Base-by-base conservation (phyloP, 2,797 vertebrate species). In the Lemur catta region DNA sequence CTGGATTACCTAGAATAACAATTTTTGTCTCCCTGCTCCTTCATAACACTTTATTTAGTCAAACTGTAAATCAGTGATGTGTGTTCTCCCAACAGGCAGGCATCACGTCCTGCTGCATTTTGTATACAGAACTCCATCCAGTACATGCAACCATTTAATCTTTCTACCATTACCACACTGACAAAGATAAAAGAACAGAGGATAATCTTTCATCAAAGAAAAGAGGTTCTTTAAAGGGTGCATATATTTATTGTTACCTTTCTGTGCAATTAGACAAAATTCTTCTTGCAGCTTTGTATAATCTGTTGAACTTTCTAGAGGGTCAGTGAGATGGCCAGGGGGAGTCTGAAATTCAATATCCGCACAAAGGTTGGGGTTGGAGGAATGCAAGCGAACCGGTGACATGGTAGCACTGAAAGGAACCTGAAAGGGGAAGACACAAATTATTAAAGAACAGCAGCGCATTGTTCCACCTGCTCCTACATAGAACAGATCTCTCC, bases 251-350 rank as follows among this genome's bases (percentile, higher is more conserved):
- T 33, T 11, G 38, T 94, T 99, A 99, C 99, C 99, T 99, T 99
- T 99, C 98, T 99, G 99, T 59, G 99, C 99, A 72, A 99, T 99
- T 94, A 99, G 98, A 98, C 99, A 99, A 98, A 99, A 99, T 97
- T 99, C 99, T 98, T 99, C 99, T 97, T 99, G 99, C 93, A 99
- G 99, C 98, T 99, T 99, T 98, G 99, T 99, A 98, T 99, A 99
- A 98, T 99, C 99, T 1, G 98, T 98, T 86, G 99, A 98, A 96
- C 98, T 98, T 97, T 99, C 99, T 33, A 99, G 98, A 86, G 99
- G 98, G 98, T 99, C 99, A 0, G 98, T 97, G 97, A 99, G 98
- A 38, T 99, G 99, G 85, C 99, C 98, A 61, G 98, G 99, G 0
- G 99, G 99, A 55, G 99, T 98, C 98, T 99, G 99, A 97, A 99